phyloP scores from a whole-genome alignment of 2,113 vertebrate genomes.

The Mustela nigripes region DNA sequence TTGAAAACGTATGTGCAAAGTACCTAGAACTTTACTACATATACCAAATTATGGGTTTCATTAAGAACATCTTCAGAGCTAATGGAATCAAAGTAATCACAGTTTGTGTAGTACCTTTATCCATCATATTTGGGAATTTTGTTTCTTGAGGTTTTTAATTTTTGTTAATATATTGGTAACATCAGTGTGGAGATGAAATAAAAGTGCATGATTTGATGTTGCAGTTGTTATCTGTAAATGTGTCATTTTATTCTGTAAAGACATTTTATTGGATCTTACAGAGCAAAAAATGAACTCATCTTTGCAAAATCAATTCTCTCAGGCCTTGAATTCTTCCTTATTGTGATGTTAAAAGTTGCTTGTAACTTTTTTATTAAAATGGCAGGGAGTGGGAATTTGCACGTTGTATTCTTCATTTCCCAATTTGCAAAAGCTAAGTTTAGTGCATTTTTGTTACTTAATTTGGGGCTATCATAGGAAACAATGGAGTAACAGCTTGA shows the following conservation, averaged over 20 bases:
- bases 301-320: constrained; percentile 32
- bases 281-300: not conserved
- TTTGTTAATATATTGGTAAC: not conserved
- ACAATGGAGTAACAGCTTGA: not conserved
- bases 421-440: not conserved
- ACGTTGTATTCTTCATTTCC: not conserved
- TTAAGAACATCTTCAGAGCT: constrained; percentile 28
- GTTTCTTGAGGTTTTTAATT: not conserved
- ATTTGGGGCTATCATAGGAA: not conserved
- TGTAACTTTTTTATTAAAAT: constrained; percentile 30
- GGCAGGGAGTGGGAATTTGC: not conserved
- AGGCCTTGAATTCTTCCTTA: not conserved
- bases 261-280: not conserved
- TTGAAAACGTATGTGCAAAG: constrained; percentile 80
- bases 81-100: not conserved
- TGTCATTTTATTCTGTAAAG: constrained; percentile 1
- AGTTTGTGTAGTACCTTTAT: not conserved
- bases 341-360: constrained; percentile 33
- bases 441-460: not conserved
- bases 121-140: not conserved
- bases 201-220: constrained; percentile 3
- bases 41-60: constrained; percentile 54
- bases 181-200: not conserved
- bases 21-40: constrained; percentile 44
- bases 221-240: not conserved